Percentiles rank a stretch among this genome's conserved stretches.
phyloP scores from a whole-genome alignment of 92 coral and sea anemone genomes.

The Zoanthus gigantus region DNA sequence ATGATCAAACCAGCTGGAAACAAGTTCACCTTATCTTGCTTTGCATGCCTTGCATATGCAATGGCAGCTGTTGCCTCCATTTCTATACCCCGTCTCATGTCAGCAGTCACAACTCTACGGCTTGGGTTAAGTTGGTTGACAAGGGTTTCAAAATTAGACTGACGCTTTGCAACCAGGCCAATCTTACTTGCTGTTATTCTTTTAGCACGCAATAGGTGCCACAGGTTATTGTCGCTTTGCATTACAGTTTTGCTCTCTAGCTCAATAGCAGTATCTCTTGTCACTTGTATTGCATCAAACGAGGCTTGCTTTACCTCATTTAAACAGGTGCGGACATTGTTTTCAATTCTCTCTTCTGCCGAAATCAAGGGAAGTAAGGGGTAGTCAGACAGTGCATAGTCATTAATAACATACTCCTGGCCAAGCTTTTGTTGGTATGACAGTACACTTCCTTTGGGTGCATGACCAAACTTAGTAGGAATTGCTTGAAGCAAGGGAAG shows the following conservation, averaged over 20 bases:
- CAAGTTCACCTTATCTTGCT: slow-evolving; percentile 44
- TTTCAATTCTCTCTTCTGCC: neutral
- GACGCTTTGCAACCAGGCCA: slow-evolving; percentile 36
- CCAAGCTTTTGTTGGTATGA: slow-evolving; percentile 71
- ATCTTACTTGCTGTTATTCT: slow-evolving; percentile 58
- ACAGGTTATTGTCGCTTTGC: slow-evolving; percentile 27
- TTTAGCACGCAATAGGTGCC: slow-evolving; percentile 21
- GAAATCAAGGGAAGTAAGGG: neutral
- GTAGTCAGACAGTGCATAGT: slow-evolving; percentile 44
- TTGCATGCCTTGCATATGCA: slow-evolving; percentile 58
- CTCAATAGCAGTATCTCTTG: neutral
- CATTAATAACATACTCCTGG: slow-evolving; percentile 69
- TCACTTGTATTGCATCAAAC: neutral
- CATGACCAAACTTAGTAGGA: slow-evolving; percentile 61
- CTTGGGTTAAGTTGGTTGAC: slow-evolving; percentile 44
- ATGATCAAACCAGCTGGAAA: slow-evolving; percentile 61
- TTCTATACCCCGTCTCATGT: slow-evolving; percentile 66
- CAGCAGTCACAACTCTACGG: slow-evolving; percentile 60
- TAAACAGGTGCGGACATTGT: slow-evolving; percentile 35
- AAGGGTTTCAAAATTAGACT: slow-evolving; percentile 44
- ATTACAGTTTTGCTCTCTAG: slow-evolving; percentile 29
- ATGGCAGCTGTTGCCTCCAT: slow-evolving; percentile 63
- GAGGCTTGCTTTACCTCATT: slow-evolving; percentile 24
- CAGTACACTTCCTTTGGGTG: slow-evolving; percentile 51
- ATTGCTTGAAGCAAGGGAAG: neutral